These are phyloP conservation scores for Drosophila pandora DNA, from an alignment of 1,140 invertebrate genomes.

Conservation along the genomic window DNA sequence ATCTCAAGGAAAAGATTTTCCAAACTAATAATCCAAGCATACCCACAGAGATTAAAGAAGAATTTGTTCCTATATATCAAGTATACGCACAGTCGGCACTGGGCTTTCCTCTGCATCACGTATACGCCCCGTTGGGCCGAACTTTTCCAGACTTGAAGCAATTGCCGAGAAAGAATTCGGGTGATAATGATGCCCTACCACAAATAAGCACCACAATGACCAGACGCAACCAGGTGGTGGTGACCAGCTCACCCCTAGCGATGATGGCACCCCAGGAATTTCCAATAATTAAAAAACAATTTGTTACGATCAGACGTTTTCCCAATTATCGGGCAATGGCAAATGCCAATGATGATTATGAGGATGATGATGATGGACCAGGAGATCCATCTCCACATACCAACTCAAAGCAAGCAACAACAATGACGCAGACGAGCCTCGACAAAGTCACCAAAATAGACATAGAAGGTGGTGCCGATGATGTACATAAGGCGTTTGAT, in stretches of 20 bases:
- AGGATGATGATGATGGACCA: slow-evolving; percentile 19
- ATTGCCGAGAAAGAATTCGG: slow-evolving; percentile 21
- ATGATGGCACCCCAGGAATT: slow-evolving; percentile 42
- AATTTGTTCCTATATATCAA: slow-evolving; percentile 1
- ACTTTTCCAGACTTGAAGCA: slow-evolving; percentile 23
- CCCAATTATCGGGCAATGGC: slow-evolving; percentile 52
- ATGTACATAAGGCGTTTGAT: slow-evolving; percentile 63
- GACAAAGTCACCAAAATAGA: slow-evolving; percentile 63
- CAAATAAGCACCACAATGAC: slow-evolving; percentile 38
- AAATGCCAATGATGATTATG: neutral
- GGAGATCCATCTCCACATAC: slow-evolving; percentile 19
- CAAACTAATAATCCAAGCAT: neutral
- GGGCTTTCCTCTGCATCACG: slow-evolving; percentile 25
- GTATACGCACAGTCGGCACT: slow-evolving; percentile 5
- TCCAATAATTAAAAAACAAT: slow-evolving; percentile 78
- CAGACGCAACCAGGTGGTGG: slow-evolving; percentile 17
- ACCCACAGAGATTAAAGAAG: neutral
- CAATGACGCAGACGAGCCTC: slow-evolving; percentile 62
- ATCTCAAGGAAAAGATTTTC: neutral
- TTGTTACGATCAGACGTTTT: slow-evolving; percentile 50
- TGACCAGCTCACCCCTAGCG: slow-evolving; percentile 1
- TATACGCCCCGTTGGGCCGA: slow-evolving; percentile 17
- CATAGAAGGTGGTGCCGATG: slow-evolving; percentile 19
- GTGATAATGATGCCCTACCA: slow-evolving; percentile 1
- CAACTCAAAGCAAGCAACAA: slow-evolving; percentile 39